phyloP scores from a whole-genome alignment of 2,797 vertebrate genomes.

The Sternarchorhynchus goeldii region DNA sequence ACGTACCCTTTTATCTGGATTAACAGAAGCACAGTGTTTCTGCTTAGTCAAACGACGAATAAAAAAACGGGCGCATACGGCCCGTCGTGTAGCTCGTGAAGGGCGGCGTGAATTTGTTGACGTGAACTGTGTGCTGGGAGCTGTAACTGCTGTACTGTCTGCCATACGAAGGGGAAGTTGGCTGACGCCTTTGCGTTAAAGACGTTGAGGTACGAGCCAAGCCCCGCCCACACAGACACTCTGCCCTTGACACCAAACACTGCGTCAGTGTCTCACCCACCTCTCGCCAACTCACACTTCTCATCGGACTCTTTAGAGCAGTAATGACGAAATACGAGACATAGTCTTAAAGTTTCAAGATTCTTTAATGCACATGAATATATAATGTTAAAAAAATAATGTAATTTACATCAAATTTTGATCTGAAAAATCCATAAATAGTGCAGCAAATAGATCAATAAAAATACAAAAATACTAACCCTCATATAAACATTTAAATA shows the following conservation, averaged over 20 bases:
- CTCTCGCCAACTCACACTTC: neutral
- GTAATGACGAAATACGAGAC: no score
- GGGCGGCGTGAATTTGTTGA: slow-evolving; percentile 1
- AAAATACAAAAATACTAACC: neutral
- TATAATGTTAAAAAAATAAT: neutral
- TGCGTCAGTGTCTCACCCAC: neutral
- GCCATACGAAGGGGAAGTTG: no score
- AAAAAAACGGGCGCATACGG: neutral
- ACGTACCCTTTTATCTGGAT: no score
- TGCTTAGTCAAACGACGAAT: neutral
- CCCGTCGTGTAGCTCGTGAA: neutral
- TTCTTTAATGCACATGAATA: neutral
- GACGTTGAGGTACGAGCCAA: neutral
- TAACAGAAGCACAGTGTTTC: neutral
- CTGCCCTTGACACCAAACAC: neutral
- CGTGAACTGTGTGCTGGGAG: slow-evolving; percentile 21
- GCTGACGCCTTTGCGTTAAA: no score
- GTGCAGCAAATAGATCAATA: no score
- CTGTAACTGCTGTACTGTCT: neutral
- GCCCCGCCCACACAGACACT: slow-evolving; percentile 16
- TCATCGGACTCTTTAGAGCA: no score
- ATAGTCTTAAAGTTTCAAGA: no score
- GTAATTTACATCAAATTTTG: neutral
- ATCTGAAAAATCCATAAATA: slow-evolving; percentile 9
- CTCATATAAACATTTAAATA: neutral